Evolutionary conservation across 2,113 vertebrate genomes (phyloP).

Genomic region (Menidia beryllina): DNA sequence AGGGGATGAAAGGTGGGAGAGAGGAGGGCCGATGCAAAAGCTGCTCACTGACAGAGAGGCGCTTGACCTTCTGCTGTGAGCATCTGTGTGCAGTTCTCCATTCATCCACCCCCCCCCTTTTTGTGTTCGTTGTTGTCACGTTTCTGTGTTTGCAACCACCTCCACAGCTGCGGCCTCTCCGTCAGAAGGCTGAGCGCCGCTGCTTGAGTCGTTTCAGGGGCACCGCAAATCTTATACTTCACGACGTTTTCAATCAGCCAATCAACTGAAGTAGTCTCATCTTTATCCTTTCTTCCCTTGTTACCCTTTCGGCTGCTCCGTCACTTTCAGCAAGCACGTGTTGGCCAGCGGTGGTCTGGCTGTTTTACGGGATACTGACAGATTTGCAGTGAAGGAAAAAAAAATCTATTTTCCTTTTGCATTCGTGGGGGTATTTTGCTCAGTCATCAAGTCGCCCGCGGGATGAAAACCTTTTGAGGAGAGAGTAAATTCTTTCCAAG

Average conservation of each 20-base stretch:
- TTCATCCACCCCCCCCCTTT: conserved; percentile 40
- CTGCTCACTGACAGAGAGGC: conserved; percentile 11
- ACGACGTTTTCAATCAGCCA: conserved; percentile 25
- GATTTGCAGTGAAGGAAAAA: conserved; percentile 35
- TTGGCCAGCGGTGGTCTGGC: background rate
- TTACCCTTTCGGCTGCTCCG: conserved; percentile 2
- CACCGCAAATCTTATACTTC: conserved; percentile 1
- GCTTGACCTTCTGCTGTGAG: conserved; percentile 37
- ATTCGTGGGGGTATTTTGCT: conserved; percentile 10
- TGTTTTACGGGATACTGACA: conserved; percentile 20
- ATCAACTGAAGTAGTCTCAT: conserved; percentile 23
- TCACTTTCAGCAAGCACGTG: background rate
- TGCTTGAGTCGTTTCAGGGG: background rate
- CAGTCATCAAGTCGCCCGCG: conserved; percentile 12
- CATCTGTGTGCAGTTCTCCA: conserved; percentile 9
- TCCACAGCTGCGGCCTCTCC: background rate
- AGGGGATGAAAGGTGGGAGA: conserved; percentile 23
- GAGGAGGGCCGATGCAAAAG: conserved; percentile 10
- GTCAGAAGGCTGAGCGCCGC: background rate
- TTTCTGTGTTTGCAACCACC: background rate
- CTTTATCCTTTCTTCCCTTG: background rate
- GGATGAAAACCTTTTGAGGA: background rate
- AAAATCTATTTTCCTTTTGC: conserved; percentile 12
- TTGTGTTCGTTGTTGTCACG: background rate
- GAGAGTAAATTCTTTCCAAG: background rate